phyloP scores from a whole-genome alignment of 2,888 invertebrate species.

The Pycnomerus fuliginosus region DNA sequence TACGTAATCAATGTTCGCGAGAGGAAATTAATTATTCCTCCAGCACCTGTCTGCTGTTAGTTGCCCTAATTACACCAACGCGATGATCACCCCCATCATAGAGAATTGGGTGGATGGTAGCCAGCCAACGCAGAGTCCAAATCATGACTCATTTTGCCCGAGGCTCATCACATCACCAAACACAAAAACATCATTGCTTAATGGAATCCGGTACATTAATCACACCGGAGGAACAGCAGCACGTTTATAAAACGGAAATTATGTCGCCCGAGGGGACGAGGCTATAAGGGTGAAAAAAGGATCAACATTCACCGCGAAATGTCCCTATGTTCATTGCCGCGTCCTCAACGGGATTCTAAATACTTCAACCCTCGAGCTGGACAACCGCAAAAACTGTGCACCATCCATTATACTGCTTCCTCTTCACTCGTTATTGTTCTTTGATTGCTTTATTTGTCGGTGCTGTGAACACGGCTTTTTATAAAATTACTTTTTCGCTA shows the following conservation, averaged over 20 bases:
- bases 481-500: background rate
- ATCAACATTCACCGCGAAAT: constrained; percentile 33
- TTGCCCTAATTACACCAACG: constrained; percentile 17
- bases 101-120: background rate
- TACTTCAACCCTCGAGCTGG: constrained; percentile 22
- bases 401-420: constrained; percentile 26
- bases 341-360: constrained; percentile 24
- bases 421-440: constrained; percentile 26
- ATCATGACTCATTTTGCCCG: constrained; percentile 32
- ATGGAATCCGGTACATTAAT: constrained; percentile 53
- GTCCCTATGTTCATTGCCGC: constrained; percentile 20
- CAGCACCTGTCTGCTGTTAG: constrained; percentile 9
- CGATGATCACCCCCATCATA: constrained; percentile 14
- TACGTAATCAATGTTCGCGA: constrained; percentile 40
- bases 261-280: constrained; percentile 51
- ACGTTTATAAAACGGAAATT: constrained; percentile 53
- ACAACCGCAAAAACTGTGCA: constrained; percentile 26
- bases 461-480: constrained; percentile 19
- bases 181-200: constrained; percentile 51
- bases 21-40: constrained; percentile 29
- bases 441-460: constrained; percentile 28
- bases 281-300: constrained; percentile 44
- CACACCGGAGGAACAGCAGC: constrained; percentile 41
- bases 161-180: constrained; percentile 42
- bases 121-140: background rate